Evolutionary conservation across 2,113 vertebrate genomes (phyloP).

Genomic region (rat (Rattus norvegicus)): GRCr8 NC_086025.1:111023001-111023500

Average conservation of each 20-base stretch:
- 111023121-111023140: background rate
- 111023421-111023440: background rate
- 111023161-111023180: background rate
- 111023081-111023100: too few species aligned
- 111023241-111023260: background rate
- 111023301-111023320: background rate
- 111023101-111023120: background rate
- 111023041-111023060: background rate
- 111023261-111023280: background rate
- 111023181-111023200: background rate
- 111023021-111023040: too few species aligned
- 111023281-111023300: background rate
- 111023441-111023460: background rate
- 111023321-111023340: background rate
- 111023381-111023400: background rate
- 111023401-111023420: background rate
- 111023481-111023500: background rate
- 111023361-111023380: background rate
- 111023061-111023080: background rate
- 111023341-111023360: background rate
- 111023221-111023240: background rate
- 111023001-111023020: too few species aligned
- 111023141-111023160: background rate
- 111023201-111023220: background rate
- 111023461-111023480: background rate